phyloP scores from a whole-genome alignment of 2,888 invertebrate species.

The Spatulosminthurus flaviceps region DNA sequence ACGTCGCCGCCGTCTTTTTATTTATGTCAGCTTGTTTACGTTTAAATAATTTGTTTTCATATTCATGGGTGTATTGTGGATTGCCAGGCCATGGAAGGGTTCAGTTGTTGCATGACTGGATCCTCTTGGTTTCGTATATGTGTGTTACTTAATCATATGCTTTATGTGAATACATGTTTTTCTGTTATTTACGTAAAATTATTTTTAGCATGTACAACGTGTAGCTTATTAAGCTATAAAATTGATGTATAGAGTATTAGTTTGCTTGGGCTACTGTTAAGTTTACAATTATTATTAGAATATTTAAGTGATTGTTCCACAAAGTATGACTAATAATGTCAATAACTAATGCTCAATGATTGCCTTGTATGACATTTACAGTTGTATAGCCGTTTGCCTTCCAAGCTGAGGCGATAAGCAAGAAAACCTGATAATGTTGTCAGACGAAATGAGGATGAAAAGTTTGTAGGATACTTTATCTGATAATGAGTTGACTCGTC shows the following conservation, averaged over 20 bases:
- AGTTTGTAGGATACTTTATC: not conserved
- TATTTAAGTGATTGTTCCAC: not conserved
- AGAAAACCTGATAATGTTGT: not conserved
- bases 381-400: constrained; percentile 37
- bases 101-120: no score
- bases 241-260: not conserved
- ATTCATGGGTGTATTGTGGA: not conserved
- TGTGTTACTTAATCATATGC: not conserved
- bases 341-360: not conserved
- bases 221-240: not conserved
- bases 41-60: not conserved
- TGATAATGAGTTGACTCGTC: constrained; percentile 8
- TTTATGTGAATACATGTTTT: constrained; percentile 3
- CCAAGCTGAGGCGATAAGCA: constrained; percentile 28
- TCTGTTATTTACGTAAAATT: no score
- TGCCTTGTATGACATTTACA: constrained; percentile 37
- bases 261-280: not conserved
- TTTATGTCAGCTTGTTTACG: not conserved
- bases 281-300: no score
- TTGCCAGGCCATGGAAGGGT: not conserved
- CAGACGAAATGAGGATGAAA: not conserved
- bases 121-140: not conserved
- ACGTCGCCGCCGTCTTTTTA: constrained; percentile 5
- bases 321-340: not conserved
- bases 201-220: not conserved